Evolutionary conservation across 1,140 invertebrate species (phyloP), one percentile per base, ranked within the genome.

Genomic region (Drosophila nigrodunni): DNA sequence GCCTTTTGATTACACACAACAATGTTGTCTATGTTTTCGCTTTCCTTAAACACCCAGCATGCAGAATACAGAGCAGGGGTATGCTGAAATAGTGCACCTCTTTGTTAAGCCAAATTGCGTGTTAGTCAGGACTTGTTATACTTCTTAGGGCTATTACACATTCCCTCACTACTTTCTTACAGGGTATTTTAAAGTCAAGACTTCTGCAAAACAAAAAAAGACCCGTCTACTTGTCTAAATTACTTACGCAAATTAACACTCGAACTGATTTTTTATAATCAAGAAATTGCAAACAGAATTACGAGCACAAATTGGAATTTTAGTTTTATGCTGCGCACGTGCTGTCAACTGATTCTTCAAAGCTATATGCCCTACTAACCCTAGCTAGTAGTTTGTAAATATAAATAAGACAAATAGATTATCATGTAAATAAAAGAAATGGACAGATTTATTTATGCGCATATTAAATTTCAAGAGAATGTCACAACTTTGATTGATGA

Each of bases 231-330:
- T n/a, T 52, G 21, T 7, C 9, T 13, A 34, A 35, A 37, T 54
- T 54, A 54, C 50, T 54, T 54, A 54, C 30, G 50, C 50, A 54
- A 54, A 54, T 54, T 34, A 54, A 54, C 50, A 54, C 50, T 54
- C 35, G 50, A 8, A 54, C 50, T 15, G 50, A 54, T 54, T 54
- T 54, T 54, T 54, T 54, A 37, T 25, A 54, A 35, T 35, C 50
- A 35, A 34, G 8, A n/a, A 37, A 54, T 35, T 35, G 49, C 50
- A 54, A 54, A 54, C 30, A 54, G 34, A 54, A 37, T 54, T 37
- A 54, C 50, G 50, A 52, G 49, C 49, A 13, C 25, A n/a, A 52
- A 52, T 54, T 54, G 13, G 30, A 35, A 30, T 37, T 13, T 52
- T 13, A 54, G 50, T 54, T 54, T 54, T 54, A 54, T 37, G 50